Conservation (phyloP, 1,140 invertebrate species). For the Diplogasteroides magnus region DNA sequence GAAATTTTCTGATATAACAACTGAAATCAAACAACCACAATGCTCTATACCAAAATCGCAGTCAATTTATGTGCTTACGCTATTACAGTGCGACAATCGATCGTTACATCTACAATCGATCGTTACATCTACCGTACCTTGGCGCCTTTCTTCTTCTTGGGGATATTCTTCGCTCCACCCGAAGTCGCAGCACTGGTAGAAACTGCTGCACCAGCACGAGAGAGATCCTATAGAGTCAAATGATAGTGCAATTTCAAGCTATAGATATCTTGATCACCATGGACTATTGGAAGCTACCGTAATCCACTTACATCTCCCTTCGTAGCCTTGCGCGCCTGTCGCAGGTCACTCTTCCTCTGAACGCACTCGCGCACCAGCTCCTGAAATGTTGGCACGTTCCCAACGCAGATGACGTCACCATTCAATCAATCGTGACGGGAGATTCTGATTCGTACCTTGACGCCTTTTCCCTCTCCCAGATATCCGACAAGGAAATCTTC, state of each 20-base stretch:
- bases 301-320: constrained; percentile 27
- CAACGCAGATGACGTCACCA: too few relatives aligned
- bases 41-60: too few relatives aligned
- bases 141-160: constrained; percentile 32
- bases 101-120: too few relatives aligned
- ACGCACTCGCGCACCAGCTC: constrained; percentile 30
- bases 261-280: neutral
- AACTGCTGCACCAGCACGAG: constrained; percentile 11
- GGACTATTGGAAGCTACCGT: neutral
- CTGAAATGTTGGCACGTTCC: too few relatives aligned
- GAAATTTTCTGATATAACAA: too few relatives aligned
- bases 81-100: neutral
- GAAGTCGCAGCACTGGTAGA: constrained; percentile 1
- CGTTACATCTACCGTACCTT: too few relatives aligned
- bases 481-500: constrained; percentile 33
- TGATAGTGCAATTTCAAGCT: constrained; percentile 1
- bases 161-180: constrained; percentile 1
- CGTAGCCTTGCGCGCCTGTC: constrained; percentile 6
- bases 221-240: constrained; percentile 25
- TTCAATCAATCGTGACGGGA: too few relatives aligned
- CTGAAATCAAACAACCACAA: too few relatives aligned
- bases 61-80: too few relatives aligned
- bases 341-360: constrained; percentile 24
- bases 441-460: too few relatives aligned
- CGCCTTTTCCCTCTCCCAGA: constrained; percentile 15